Percentiles rank a stretch among this genome's conserved stretches.
Conservation (phyloP, 1,140 invertebrate genomes). For the Leptopilina boulardi region DNA sequence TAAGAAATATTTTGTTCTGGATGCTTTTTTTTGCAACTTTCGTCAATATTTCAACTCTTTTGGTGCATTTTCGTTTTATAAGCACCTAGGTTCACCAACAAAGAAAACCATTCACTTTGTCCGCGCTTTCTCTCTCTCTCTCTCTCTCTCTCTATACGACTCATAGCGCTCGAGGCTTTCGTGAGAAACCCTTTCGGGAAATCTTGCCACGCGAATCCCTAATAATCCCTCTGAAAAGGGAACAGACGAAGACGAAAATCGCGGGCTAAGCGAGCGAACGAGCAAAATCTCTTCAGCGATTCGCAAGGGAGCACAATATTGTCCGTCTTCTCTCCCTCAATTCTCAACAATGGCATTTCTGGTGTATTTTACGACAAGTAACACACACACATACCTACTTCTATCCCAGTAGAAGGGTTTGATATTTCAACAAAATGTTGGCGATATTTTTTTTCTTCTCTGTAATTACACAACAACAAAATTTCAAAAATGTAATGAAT, state of each 20-base stretch:
- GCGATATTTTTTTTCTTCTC: background rate
- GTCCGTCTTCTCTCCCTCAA: background rate
- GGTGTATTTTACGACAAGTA: constrained; percentile 3
- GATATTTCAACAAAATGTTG: background rate
- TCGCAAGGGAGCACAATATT: constrained; percentile 31
- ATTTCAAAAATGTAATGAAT: too few relatives aligned
- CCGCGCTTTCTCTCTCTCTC: constrained; percentile 20
- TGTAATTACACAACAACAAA: too few relatives aligned
- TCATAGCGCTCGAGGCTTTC: constrained; percentile 48
- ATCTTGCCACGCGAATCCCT: constrained; percentile 56
- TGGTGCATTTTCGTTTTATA: constrained; percentile 48
- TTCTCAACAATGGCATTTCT: background rate
- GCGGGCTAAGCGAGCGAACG: constrained; percentile 46
- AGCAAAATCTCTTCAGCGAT: constrained; percentile 46
- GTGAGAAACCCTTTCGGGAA: constrained; percentile 59
- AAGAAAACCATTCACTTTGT: constrained; percentile 63
- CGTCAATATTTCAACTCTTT: constrained; percentile 47
- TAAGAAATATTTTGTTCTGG: constrained; percentile 41
- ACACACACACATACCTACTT: background rate
- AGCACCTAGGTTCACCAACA: constrained; percentile 45
- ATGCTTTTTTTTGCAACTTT: constrained; percentile 53
- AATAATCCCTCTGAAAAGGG: constrained; percentile 58
- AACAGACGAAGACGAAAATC: constrained; percentile 37
- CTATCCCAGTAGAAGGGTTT: background rate
- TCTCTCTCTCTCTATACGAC: constrained; percentile 8